Evolutionary conservation across 2,113 vertebrate species (phyloP), one percentile per base, ranked within the genome.

Genomic region (Addax nasomaculatus): DNA sequence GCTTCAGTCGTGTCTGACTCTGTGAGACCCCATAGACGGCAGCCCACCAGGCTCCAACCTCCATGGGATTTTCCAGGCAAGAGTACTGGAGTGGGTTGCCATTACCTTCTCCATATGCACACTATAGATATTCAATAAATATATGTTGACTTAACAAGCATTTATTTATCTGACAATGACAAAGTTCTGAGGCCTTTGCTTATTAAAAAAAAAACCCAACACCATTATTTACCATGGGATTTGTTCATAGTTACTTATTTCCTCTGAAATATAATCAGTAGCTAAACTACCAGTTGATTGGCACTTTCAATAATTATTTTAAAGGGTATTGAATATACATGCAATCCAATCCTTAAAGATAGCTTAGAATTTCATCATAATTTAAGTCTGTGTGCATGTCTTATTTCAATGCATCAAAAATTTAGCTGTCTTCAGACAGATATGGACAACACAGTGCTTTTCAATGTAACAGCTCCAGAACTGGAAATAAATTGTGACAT

Each of bases 401-500:
- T 92, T 62, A 51, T 97, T 95, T 98, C 14, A 51, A 25, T 91
- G 84, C 64, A 85, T 91, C 92, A 81, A 47, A 83, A 25, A 25
- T 76, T 96, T 92, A 94, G 55, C 79, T 25, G 29, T 95, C 55
- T 91, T 62, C 96, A 55, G 84, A 73, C 58, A 95, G 53, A 33
- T 83, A 93, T 73, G 76, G 92, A 87, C 85, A 96, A 81, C 0
- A 33, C 0, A 2, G 1, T 60, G 1, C 8, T 96, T 98, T 98
- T 80, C 73, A 88, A 39, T 85, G n/a, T 96, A 60, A 80, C 67
- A 57, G 78, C 39, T 94, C n/a, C 47, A 55, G 92, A 21, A 57
- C 33, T 96, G 30, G 81, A 80, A 80, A 98, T 94, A 97, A 98
- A 43, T 51, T 58, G 43, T 95, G 39, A 86, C 96, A 86, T 93